Evolutionary conservation across 2,888 invertebrate genomes (phyloP).

Genomic region (Eretmocerus hayati): DNA sequence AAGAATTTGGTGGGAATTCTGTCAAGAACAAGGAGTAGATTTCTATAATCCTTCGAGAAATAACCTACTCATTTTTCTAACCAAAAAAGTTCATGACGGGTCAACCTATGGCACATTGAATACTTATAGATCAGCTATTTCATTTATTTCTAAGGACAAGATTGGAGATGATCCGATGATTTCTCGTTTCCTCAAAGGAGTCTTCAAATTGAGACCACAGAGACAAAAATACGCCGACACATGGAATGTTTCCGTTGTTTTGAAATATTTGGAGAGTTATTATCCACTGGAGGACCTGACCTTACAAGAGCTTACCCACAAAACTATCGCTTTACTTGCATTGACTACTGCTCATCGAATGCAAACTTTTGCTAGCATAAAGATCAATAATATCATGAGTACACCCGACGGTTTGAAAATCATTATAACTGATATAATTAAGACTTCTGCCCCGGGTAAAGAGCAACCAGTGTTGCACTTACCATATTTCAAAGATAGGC

Average conservation of each 20-base stretch:
- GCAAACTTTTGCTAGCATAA: too few relatives aligned
- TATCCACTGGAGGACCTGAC: too few relatives aligned
- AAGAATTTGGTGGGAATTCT: background rate
- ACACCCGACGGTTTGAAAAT: too few relatives aligned
- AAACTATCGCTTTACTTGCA: too few relatives aligned
- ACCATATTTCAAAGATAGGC: background rate
- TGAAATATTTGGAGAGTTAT: background rate
- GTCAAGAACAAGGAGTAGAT: background rate
- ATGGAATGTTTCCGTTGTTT: background rate
- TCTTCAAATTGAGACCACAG: background rate
- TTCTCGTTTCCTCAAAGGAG: background rate
- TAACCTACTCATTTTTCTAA: background rate
- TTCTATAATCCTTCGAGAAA: background rate
- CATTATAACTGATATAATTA: background rate
- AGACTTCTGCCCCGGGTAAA: background rate
- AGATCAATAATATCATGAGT: too few relatives aligned
- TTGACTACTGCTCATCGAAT: too few relatives aligned
- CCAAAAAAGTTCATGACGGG: too few relatives aligned
- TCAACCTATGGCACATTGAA: too few relatives aligned
- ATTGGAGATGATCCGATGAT: background rate
- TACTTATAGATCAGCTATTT: too few relatives aligned
- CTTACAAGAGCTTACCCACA: too few relatives aligned
- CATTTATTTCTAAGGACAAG: background rate
- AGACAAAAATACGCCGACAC: background rate
- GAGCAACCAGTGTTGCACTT: background rate